Percentiles rank a stretch among this genome's conserved stretches.
These are phyloP conservation scores for Lycaon pictus DNA, from an alignment of 2,113 vertebrate species.

Conservation along the genomic window DNA sequence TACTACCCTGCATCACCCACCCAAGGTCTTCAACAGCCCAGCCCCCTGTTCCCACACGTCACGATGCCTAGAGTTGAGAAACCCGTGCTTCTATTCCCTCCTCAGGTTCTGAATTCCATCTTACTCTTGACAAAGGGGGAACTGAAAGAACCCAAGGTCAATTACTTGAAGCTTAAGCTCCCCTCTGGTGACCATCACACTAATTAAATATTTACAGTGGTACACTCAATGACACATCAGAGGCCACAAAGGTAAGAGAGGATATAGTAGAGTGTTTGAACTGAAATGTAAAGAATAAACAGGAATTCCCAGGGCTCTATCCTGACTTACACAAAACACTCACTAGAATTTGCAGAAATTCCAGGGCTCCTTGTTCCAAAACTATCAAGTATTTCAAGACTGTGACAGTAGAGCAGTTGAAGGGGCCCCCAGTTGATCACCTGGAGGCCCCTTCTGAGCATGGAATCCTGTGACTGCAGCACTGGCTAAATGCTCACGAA, in stretches of 20 bases:
- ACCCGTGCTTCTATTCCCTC: not conserved
- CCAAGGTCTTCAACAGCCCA: not conserved
- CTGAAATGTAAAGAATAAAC: not conserved
- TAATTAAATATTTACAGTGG: not conserved
- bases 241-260: constrained; percentile 2
- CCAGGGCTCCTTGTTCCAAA: not conserved
- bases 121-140: not conserved
- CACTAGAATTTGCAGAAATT: not conserved
- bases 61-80: not conserved
- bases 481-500: not conserved
- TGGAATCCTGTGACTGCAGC: not conserved
- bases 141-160: not conserved
- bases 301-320: not conserved
- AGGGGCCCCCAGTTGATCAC: not conserved
- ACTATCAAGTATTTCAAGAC: not conserved
- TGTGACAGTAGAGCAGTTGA: not conserved
- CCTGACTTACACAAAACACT: not conserved
- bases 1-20: not conserved
- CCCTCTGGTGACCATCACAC: not conserved
- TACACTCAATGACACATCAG: not conserved
- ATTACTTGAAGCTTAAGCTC: not conserved
- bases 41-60: not conserved
- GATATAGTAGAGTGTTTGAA: not conserved
- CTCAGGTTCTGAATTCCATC: not conserved
- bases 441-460: not conserved